phyloP scores from a whole-genome alignment of 2,888 invertebrate genomes.

The Tipula vernalis region DNA sequence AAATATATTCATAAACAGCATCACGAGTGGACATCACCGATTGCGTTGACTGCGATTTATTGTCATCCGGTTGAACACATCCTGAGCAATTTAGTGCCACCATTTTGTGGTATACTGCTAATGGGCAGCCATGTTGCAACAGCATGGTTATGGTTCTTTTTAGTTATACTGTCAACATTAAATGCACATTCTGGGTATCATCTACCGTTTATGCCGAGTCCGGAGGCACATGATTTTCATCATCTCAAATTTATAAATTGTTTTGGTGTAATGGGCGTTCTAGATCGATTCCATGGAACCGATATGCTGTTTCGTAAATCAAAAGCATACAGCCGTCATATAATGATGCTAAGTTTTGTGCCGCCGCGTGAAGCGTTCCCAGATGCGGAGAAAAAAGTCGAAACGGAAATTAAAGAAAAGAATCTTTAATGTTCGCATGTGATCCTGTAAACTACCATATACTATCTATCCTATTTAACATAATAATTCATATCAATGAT shows the following conservation, averaged over 20 bases:
- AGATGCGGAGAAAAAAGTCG: slow-evolving; percentile 36
- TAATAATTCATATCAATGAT: not conserved
- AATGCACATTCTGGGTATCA: slow-evolving; percentile 79
- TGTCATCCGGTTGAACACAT: slow-evolving; percentile 69
- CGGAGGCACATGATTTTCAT: slow-evolving; percentile 79
- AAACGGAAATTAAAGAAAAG: not conserved
- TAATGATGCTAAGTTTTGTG: slow-evolving; percentile 53
- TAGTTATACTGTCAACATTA: slow-evolving; percentile 65
- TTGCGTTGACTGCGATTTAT: slow-evolving; percentile 70
- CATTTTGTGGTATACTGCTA: slow-evolving; percentile 57
- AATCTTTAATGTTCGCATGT: not conserved
- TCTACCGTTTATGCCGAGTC: slow-evolving; percentile 71
- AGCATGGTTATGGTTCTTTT: slow-evolving; percentile 64
- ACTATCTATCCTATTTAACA: not conserved
- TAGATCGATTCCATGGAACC: slow-evolving; percentile 74
- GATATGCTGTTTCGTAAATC: slow-evolving; percentile 62
- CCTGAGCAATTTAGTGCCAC: slow-evolving; percentile 64
- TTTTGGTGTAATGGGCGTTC: slow-evolving; percentile 67
- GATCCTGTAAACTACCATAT: not conserved
- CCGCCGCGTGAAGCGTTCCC: slow-evolving; percentile 57
- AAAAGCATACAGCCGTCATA: slow-evolving; percentile 55
- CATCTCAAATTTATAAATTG: slow-evolving; percentile 78
- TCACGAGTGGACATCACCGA: slow-evolving; percentile 80
- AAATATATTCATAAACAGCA: slow-evolving; percentile 74
- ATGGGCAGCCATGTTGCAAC: slow-evolving; percentile 67